A percentile compares a stretch with the other conserved stretches of the same genome.
Conservation (phyloP, 2,113 vertebrate genomes). For the Etheostoma cragini region DNA sequence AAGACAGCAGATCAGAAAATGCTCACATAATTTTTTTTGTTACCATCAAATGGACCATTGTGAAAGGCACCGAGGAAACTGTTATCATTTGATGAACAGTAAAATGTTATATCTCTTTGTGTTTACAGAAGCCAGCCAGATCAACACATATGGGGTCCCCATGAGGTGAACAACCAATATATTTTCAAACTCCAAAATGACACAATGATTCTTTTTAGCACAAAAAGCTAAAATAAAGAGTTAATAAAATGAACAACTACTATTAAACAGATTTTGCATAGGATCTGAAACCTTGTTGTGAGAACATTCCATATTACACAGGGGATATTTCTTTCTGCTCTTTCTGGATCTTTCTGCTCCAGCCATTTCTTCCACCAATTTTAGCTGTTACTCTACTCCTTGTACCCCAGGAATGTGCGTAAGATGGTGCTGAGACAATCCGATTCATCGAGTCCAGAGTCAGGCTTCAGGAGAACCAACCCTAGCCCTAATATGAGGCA, state of each 20-base stretch:
- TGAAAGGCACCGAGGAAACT: not conserved
- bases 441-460: constrained; percentile 88
- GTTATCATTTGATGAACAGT: not conserved
- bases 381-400: not conserved
- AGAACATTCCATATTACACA: not conserved
- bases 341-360: not conserved
- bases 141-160: constrained; percentile 88
- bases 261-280: too few relatives aligned
- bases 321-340: not conserved
- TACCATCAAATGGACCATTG: not conserved
- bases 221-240: not conserved
- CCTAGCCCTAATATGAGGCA: constrained; percentile 87
- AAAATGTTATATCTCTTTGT: constrained; percentile 38
- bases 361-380: not conserved
- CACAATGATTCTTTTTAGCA: not conserved
- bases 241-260: not conserved
- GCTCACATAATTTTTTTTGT: not conserved
- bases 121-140: constrained; percentile 90
- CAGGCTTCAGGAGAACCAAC: constrained; percentile 85
- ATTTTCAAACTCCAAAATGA: not conserved
- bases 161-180: constrained; percentile 83
- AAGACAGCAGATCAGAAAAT: not conserved
- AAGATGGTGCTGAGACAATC: constrained; percentile 86
- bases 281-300: not conserved
- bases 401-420: constrained; percentile 81